Percentiles rank a stretch among this genome's conserved stretches.
These are phyloP conservation scores for Sinopyrophorus schimmeli DNA, from an alignment of 2,888 invertebrate genomes.

Conservation along the genomic window DNA sequence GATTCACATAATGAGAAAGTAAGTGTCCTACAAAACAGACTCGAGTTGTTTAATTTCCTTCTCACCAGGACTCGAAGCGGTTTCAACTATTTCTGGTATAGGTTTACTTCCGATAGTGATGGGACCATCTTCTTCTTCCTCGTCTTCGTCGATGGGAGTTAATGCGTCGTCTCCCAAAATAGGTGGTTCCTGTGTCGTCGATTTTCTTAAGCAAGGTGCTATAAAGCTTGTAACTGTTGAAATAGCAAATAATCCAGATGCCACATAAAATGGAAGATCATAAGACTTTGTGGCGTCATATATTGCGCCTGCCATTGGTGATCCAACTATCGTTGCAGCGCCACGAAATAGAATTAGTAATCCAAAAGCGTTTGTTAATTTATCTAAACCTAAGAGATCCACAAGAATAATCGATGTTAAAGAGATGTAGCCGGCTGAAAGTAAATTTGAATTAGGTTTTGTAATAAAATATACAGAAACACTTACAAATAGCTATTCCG, in stretches of 20 bases:
- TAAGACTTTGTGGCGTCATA: conserved; percentile 87
- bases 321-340: conserved; percentile 86
- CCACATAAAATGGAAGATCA: conserved; percentile 89
- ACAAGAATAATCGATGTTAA: conserved; percentile 97
- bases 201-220: conserved; percentile 72
- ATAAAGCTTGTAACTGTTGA: conserved; percentile 84
- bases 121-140: conserved; percentile 72
- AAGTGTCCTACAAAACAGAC: conserved; percentile 65
- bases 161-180: conserved; percentile 68
- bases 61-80: conserved; percentile 66
- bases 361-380: conserved; percentile 96
- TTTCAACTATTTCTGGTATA: conserved; percentile 77
- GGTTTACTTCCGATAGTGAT: conserved; percentile 64
- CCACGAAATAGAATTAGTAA: conserved; percentile 94
- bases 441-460: conserved; percentile 22
- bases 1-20: not conserved
- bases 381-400: conserved; percentile 92
- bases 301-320: conserved; percentile 83
- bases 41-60: conserved; percentile 71
- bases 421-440: conserved; percentile 93
- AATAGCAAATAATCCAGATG: conserved; percentile 83
- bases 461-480: conserved; percentile 25
- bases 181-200: conserved; percentile 59
- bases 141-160: conserved; percentile 83
- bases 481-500: conserved; percentile 89